phyloP scores from a whole-genome alignment of 1,140 invertebrate species.

The Mycetomoellerius zeteki region DNA sequence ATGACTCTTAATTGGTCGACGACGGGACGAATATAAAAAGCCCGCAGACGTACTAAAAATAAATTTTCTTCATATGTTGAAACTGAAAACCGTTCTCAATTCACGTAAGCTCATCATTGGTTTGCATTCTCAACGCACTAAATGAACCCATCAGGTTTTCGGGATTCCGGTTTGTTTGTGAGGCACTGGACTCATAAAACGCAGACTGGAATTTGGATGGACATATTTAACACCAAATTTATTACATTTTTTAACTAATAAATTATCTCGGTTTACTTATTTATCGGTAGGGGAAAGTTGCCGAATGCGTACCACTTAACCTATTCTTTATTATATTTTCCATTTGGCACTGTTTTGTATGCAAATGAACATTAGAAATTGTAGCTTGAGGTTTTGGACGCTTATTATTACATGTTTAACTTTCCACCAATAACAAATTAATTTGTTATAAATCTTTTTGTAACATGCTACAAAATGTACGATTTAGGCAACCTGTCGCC shows the following conservation, averaged over 20 bases:
- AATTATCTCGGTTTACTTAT: background rate
- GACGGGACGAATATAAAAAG: conserved; percentile 31
- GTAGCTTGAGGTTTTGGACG: no score
- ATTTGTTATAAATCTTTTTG: no score
- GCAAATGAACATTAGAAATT: no score
- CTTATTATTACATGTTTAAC: no score
- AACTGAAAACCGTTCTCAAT: conserved; percentile 44
- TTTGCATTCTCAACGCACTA: conserved; percentile 1
- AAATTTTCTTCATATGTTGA: conserved; percentile 7
- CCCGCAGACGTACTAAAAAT: conserved; percentile 20
- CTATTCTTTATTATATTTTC: no score
- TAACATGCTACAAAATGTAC: no score
- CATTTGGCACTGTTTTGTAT: no score
- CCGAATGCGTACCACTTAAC: no score
- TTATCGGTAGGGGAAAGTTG: no score
- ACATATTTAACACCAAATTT: background rate
- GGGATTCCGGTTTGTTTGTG: conserved; percentile 2
- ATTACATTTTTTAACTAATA: conserved; percentile 15
- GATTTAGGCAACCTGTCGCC: no score
- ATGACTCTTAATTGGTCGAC: conserved; percentile 57
- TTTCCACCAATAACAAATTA: no score
- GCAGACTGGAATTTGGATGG: background rate
- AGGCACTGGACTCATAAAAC: conserved; percentile 22
- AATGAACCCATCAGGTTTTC: background rate
- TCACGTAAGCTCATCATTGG: conserved; percentile 18